Evolutionary conservation across 2,113 vertebrate genomes (phyloP), one percentile per base, ranked within the genome.

Genomic region (Rafetus swinhoei): DNA sequence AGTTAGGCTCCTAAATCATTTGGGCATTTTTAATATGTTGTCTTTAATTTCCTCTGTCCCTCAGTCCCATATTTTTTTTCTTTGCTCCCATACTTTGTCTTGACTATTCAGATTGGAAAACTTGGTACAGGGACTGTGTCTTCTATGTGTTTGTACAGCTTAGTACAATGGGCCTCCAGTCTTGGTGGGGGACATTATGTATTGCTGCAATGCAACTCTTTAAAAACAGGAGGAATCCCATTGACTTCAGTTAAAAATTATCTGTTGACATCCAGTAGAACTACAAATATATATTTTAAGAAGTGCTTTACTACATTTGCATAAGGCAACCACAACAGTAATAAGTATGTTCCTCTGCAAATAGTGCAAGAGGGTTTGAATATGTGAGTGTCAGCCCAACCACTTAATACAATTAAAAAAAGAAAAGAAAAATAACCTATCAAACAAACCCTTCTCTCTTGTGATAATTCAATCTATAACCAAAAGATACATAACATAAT

Each of bases 401-500:
- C 86, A 12, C 10, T 65, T 15, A 85, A n/a, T 87, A 76, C 5
- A 76, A 25, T 76, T 45, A 22, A 50, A 22, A 21, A 35, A 22
- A 45, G 32, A 45, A 76, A 76, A 50, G 12, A 15, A 21, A 54
- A 27, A 55, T 3, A n/a, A 84, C 32, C 29, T 55, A 22, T 0
- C 18, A 27, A 60, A 1, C 2, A 74, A 45, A 5, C 1, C 9
- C 6, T 2, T 84, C 53, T 50, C 84, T 86, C 9, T 25, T 19
- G 7, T 77, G 14, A 13, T 35, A 85, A 55, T 87, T 85, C 14
- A 21, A 9, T 29, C 27, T 89, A 29, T 86, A 25, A 62, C 12
- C 12, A n/a, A 4, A 77, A 82, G 9, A 50, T 16, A 52, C 0
- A 18, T 88, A 72, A 62, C 1, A 0, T 45, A 72, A 52, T 55